phyloP scores from a whole-genome alignment of 2,797 vertebrate species.

The Sebastes cheni region DNA sequence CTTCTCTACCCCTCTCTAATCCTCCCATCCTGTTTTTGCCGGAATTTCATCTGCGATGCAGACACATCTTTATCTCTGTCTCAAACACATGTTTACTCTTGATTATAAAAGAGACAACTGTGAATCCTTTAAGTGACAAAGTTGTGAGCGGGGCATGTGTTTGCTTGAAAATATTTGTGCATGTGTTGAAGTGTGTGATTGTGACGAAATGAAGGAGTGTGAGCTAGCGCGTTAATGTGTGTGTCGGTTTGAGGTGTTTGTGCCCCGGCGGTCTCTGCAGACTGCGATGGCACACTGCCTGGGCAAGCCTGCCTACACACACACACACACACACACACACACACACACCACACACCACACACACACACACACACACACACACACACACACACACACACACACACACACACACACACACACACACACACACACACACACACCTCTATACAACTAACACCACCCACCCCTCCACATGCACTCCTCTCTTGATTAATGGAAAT shows the following conservation, averaged over 20 bases:
- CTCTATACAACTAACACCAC: slow-evolving; percentile 32
- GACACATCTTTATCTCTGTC: slow-evolving; percentile 82
- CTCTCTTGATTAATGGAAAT: slow-evolving; percentile 85
- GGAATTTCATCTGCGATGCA: slow-evolving; percentile 79
- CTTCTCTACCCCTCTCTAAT: slow-evolving; percentile 70
- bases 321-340: slow-evolving; percentile 41
- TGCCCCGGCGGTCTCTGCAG: slow-evolving; percentile 76
- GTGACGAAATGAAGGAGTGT: slow-evolving; percentile 69
- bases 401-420: slow-evolving; percentile 55
- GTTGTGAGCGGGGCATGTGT: slow-evolving; percentile 80
- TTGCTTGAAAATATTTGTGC: slow-evolving; percentile 80
- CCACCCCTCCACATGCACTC: slow-evolving; percentile 58
- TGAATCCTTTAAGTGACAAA: slow-evolving; percentile 83
- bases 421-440: slow-evolving; percentile 32
- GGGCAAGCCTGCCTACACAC: slow-evolving; percentile 84
- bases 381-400: slow-evolving; percentile 38
- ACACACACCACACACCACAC: slow-evolving; percentile 45
- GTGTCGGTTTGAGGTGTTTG: slow-evolving; percentile 76
- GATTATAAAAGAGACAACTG: slow-evolving; percentile 81
- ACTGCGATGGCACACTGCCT: slow-evolving; percentile 80
- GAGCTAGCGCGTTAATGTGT: slow-evolving; percentile 69
- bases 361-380: slow-evolving; percentile 50
- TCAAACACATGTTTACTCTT: slow-evolving; percentile 83
- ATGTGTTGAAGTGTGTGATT: slow-evolving; percentile 76
- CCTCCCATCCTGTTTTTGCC: slow-evolving; percentile 79